Base-by-base conservation (phyloP, 1,140 invertebrate species). In the Ips nitidus region DNA sequence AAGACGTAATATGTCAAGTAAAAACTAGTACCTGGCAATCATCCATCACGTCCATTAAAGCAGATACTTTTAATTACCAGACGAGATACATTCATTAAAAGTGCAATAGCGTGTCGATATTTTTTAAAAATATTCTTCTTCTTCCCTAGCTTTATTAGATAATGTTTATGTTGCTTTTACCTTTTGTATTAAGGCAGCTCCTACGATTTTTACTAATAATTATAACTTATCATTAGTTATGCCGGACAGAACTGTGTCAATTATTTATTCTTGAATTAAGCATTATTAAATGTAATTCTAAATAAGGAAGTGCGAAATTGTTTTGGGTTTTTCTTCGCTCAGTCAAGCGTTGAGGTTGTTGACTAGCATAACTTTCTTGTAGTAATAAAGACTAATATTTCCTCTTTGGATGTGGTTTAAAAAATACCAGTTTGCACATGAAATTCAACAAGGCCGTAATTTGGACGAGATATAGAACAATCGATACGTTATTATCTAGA, bases 401-500 rank as follows among this genome's bases (percentile, higher is more conserved):
- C 6, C 6, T 1, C 45, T 50, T 50, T 50, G 45, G 45, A 22
- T 8, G 3, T 8, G 22, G 45, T 50, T 50, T 50, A 50, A 50
- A 50, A 50, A 50, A 22, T 50, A 8, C 7, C 45, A 50, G 22
- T 50, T 6, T 8, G 45, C 7, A 50, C 22, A 50, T 50, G 1
- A 22, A 8, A 6, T 50, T 50, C 22, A 50, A 50, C 45, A 50
- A 59, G 3, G 37, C 41, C 52, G 38, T 57, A 52, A 56, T 67
- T 67, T 67, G 42, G 41, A 50, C 42, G 55, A 59, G 45, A 67
- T 59, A 40, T 59, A n/a, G 57, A 59, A 67, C 47, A 43, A 50
- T 58, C 65, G 65, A 55, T 55, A 42, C 55, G 40, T 67, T 67
- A 67, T 67, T 67, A 67, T 67, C 65, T 58, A 67, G 56, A 58